Conservation (phyloP, 1,140 invertebrate species). For the Lerema accius region DNA sequence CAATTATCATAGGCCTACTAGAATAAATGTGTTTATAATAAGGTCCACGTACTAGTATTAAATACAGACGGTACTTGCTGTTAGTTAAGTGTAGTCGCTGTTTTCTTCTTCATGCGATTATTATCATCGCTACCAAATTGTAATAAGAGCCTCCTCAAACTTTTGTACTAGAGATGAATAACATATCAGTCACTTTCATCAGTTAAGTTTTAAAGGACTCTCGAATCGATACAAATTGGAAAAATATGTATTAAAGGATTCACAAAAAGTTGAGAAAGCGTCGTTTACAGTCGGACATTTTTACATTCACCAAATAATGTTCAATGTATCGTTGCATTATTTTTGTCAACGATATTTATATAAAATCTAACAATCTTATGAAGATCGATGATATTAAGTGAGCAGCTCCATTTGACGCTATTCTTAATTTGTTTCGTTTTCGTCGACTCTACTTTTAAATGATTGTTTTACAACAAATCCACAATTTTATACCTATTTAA, state of each 20-base stretch:
- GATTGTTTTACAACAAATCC: slow-evolving; percentile 5
- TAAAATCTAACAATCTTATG: no score
- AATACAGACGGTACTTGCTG: slow-evolving; percentile 64
- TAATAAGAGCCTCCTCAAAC: not conserved
- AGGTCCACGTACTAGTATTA: slow-evolving; percentile 60
- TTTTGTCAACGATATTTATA: no score
- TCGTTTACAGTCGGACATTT: no score
- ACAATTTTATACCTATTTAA: no score
- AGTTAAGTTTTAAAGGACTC: not conserved
- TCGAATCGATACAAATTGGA: not conserved
- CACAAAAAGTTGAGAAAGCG: no score
- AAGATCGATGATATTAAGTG: no score
- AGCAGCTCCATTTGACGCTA: no score
- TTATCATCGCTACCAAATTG: slow-evolving; percentile 22
- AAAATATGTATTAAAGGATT: no score
- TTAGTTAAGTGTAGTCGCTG: slow-evolving; percentile 59
- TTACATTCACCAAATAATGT: no score
- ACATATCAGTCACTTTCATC: slow-evolving; percentile 57
- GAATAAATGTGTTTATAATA: slow-evolving; percentile 54
- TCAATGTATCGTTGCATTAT: no score
- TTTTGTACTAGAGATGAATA: slow-evolving; percentile 42
- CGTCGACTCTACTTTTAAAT: slow-evolving; percentile 6
- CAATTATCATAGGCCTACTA: slow-evolving; percentile 65
- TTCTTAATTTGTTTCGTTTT: no score
- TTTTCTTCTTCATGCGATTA: slow-evolving; percentile 35